Percentiles rank a stretch among this genome's conserved stretches.
These are phyloP conservation scores for Hesperophylax magnus DNA, from an alignment of 1,140 invertebrate genomes.

Conservation along the genomic window DNA sequence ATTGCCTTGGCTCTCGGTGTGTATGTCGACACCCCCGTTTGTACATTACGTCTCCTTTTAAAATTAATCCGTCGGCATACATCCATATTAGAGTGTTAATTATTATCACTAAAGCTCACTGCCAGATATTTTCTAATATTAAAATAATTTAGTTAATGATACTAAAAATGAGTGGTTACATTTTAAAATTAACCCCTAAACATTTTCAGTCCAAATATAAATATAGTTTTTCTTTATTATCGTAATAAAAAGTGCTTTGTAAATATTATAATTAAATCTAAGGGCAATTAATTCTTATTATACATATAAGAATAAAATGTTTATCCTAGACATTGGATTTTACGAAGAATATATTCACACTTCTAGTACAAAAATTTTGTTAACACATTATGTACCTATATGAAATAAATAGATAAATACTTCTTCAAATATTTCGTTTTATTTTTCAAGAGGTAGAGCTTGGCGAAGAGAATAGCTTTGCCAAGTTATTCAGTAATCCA, in stretches of 20 bases:
- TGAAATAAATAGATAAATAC: constrained; percentile 44
- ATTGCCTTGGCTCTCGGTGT: constrained; percentile 13
- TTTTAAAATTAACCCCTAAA: constrained; percentile 36
- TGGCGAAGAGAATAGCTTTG: too few relatives aligned
- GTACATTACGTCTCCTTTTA: not conserved
- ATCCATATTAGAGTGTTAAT: constrained; percentile 9
- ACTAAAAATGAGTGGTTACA: constrained; percentile 29
- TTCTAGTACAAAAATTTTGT: constrained; percentile 55
- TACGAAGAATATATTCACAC: constrained; percentile 49
- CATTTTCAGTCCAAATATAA: constrained; percentile 42
- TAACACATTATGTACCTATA: constrained; percentile 42
- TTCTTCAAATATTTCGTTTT: constrained; percentile 23
- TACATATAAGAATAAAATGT: constrained; percentile 36
- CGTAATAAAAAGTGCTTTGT: constrained; percentile 51
- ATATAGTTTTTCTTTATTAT: constrained; percentile 19
- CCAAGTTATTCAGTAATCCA: too few relatives aligned
- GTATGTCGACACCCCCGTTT: not conserved
- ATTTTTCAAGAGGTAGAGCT: not conserved
- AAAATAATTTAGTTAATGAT: not conserved
- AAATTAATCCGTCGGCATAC: not conserved
- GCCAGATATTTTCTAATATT: constrained; percentile 30
- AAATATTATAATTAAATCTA: constrained; percentile 46
- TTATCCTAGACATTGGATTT: constrained; percentile 45
- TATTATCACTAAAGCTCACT: constrained; percentile 39
- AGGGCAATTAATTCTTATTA: constrained; percentile 36